Percentiles rank a stretch among this genome's conserved stretches.
phyloP scores from a whole-genome alignment of 1,140 invertebrate species.

The Drosophila melanica region DNA sequence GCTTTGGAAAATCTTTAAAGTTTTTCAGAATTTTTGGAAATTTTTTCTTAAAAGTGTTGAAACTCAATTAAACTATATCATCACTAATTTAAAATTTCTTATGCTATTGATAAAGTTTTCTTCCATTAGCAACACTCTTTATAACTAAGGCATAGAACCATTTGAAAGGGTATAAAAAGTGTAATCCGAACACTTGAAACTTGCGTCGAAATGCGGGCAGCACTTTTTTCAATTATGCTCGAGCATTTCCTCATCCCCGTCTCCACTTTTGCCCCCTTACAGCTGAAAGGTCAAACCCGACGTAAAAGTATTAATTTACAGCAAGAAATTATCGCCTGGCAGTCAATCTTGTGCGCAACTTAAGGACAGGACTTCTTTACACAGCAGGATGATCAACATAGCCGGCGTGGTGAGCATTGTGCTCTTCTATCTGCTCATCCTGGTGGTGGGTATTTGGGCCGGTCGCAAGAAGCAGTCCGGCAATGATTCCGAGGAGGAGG shows the following conservation, averaged over 20 bases:
- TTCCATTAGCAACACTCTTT: not conserved
- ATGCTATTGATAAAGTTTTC: too few species aligned
- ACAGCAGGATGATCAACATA: conserved; percentile 92
- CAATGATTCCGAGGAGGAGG: conserved; percentile 96
- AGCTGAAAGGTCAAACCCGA: conserved; percentile 58
- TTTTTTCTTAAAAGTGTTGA: too few species aligned
- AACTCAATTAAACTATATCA: too few species aligned
- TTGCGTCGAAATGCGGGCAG: not conserved
- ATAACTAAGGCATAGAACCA: not conserved
- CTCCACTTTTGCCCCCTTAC: not conserved
- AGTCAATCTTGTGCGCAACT: conserved; percentile 2
- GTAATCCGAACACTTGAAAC: conserved; percentile 13
- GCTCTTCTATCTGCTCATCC: conserved; percentile 96
- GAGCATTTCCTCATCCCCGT: too few species aligned
- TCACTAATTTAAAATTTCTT: too few species aligned
- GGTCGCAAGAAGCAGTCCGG: conserved; percentile 94
- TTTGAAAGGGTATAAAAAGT: not conserved
- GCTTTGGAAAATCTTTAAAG: too few species aligned
- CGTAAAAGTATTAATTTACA: conserved; percentile 46
- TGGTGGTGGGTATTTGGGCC: conserved; percentile 97
- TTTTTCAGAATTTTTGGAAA: too few species aligned
- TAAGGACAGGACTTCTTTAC: conserved; percentile 32
- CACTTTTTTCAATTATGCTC: conserved; percentile 26
- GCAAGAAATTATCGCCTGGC: conserved; percentile 12
- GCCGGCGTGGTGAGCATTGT: conserved; percentile 96